Base-by-base conservation (phyloP, 2,797 vertebrate species). In the Amphiprion clarkii region DNA sequence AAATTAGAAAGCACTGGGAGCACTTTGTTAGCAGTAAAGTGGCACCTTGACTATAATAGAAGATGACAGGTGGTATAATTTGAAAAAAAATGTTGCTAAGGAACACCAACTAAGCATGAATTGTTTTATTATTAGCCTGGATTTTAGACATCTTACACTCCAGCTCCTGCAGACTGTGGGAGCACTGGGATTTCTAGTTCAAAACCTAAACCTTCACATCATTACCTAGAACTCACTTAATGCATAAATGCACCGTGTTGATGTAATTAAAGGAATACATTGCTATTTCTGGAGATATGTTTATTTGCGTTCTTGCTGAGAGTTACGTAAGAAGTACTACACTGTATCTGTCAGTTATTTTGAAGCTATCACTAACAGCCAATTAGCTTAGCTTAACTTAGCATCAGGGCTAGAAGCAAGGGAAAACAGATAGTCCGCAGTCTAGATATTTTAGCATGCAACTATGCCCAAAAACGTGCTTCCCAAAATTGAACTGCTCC, bases 31-130 rank as follows among this genome's bases (percentile, higher is more conserved):
- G 44, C 74, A 27, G 33, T 51, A 3, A 81, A 48, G 49, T 64
- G 44, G 40, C 67, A 55, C 48, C 44, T 71, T n/a, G 33, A 58
- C 57, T 55, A n/a, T 31, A 60, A 65, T n/a, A 51, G 59, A 58
- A 68, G 33, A 57, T 58, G 74, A 55, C 52, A 42, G 25, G 78
- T 62, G 78, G 76, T 29, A 62, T 49, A 33, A 69, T 51, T 67
- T 60, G 8, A 4, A 6, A 39, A 40, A 5, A 49, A 69, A 71
- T 64, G 61, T 59, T 77, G 52, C 67, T 74, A 21, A 79, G 67
- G 40, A 82, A 81, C 71, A 72, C 21, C 42, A 48, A 46, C 49
- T 3, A 19, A 29, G 40, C 7, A 10, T 31, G 9, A 67, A n/a
- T 33, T 27, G 17, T 60, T 67, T 29, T 44, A 44, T 57, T 55